Percentiles rank a stretch among this genome's conserved stretches.
These are phyloP conservation scores for Phylloscopus whistleri DNA, from an alignment of 2,113 vertebrate species.

Conservation along the genomic window DNA sequence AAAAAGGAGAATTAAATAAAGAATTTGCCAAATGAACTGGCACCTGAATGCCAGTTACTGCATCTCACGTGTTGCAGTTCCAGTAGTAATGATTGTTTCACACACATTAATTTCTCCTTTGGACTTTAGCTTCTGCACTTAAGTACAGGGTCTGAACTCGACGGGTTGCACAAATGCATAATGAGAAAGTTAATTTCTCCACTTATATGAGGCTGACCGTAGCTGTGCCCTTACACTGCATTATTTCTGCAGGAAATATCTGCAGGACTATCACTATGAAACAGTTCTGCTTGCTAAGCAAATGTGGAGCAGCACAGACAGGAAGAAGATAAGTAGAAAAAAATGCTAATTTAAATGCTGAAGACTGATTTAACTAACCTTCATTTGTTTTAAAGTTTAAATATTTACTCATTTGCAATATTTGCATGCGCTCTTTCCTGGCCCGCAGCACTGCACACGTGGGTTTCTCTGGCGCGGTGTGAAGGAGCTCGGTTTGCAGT, in stretches of 20 bases:
- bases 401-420: background rate
- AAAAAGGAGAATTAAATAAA: background rate
- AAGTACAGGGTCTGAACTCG: background rate
- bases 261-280: background rate
- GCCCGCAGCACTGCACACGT: background rate
- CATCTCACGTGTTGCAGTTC: background rate
- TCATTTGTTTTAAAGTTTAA: conserved; percentile 5
- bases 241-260: background rate
- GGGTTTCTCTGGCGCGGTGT: background rate
- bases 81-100: background rate
- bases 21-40: background rate
- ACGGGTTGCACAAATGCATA: background rate
- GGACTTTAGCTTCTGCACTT: conserved; percentile 8
- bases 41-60: background rate
- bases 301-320: background rate
- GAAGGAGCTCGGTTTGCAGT: background rate
- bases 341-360: background rate
- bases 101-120: background rate
- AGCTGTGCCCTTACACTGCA: background rate
- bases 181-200: background rate
- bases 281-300: background rate
- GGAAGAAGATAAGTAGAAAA: background rate
- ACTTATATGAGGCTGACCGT: accelerated
- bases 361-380: background rate
- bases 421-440: background rate